phyloP scores from a whole-genome alignment of 2,888 invertebrate species.

The Eupithecia abbreviata region DNA sequence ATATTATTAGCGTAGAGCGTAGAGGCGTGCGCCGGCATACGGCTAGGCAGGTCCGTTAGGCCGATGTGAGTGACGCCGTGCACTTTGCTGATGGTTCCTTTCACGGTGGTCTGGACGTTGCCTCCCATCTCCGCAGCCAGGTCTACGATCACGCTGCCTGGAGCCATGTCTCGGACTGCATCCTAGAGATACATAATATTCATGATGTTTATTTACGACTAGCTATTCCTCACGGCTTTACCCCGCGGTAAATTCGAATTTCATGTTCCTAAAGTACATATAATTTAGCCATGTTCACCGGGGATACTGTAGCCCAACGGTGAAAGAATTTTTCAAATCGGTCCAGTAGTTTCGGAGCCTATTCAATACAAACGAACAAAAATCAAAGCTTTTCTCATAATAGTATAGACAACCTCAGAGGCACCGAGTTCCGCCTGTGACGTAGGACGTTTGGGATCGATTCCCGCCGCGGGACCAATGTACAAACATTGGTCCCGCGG shows the following conservation, averaged over 20 bases:
- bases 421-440: neutral
- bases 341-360: too few relatives aligned
- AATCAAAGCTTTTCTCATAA: too few relatives aligned
- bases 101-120: conserved; percentile 91
- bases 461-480: neutral
- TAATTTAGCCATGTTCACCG: too few relatives aligned
- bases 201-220: too few relatives aligned
- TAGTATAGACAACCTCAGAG: too few relatives aligned
- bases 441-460: neutral
- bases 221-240: too few relatives aligned
- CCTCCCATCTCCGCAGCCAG: conserved; percentile 95
- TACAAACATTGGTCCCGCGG: too few relatives aligned
- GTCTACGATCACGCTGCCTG: conserved; percentile 95
- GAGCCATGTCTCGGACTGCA: conserved; percentile 91
- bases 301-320: too few relatives aligned
- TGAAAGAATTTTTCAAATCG: too few relatives aligned
- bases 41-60: conserved; percentile 92
- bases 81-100: conserved; percentile 88
- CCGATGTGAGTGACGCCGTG: conserved; percentile 94
- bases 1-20: conserved; percentile 96
- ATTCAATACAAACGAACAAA: too few relatives aligned
- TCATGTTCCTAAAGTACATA: too few relatives aligned
- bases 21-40: conserved; percentile 93
- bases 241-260: too few relatives aligned
- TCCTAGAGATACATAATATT: conserved; percentile 73